Conservation (phyloP, 2,888 invertebrate genomes). For the Danaus chrysippus region DNA sequence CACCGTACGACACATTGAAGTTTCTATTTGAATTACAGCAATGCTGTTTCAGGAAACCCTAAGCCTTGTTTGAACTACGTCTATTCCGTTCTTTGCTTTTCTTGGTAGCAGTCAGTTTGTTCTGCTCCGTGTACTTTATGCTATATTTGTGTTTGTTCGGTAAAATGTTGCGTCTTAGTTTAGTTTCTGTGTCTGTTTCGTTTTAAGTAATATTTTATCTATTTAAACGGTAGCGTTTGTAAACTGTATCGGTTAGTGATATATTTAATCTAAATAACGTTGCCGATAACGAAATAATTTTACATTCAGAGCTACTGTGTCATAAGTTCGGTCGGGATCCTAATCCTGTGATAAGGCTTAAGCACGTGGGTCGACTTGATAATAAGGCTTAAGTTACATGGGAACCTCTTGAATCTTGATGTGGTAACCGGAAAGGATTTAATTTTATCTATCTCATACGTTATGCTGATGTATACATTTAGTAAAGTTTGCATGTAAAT, state of each 20-base stretch:
- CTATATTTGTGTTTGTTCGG: conserved; percentile 27
- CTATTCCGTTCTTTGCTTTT: conserved; percentile 23
- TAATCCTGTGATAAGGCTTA: conserved; percentile 66
- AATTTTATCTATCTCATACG: conserved; percentile 42
- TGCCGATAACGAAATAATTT: conserved; percentile 61
- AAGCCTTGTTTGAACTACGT: conserved; percentile 50
- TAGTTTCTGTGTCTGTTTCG: neutral
- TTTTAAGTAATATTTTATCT: neutral
- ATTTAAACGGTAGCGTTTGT: conserved; percentile 46
- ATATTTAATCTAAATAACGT: conserved; percentile 55
- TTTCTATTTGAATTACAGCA: conserved; percentile 65
- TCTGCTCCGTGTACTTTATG: conserved; percentile 4
- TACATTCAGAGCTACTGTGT: conserved; percentile 59
- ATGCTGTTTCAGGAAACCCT: conserved; percentile 54
- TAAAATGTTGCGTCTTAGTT: conserved; percentile 19
- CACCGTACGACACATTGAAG: conserved; percentile 60
- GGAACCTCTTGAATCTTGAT: conserved; percentile 45
- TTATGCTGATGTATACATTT: conserved; percentile 9
- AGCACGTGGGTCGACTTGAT: conserved; percentile 59
- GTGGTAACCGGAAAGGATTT: conserved; percentile 43
- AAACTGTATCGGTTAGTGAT: conserved; percentile 46
- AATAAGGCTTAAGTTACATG: conserved; percentile 56
- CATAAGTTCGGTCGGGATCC: conserved; percentile 60
- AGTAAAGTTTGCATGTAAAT: conserved; percentile 17
- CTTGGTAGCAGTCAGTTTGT: conserved; percentile 10